These are phyloP conservation scores for Puffinus mauretanicus DNA, from an alignment of 2,113 vertebrate species.

Conservation along the genomic window DNA sequence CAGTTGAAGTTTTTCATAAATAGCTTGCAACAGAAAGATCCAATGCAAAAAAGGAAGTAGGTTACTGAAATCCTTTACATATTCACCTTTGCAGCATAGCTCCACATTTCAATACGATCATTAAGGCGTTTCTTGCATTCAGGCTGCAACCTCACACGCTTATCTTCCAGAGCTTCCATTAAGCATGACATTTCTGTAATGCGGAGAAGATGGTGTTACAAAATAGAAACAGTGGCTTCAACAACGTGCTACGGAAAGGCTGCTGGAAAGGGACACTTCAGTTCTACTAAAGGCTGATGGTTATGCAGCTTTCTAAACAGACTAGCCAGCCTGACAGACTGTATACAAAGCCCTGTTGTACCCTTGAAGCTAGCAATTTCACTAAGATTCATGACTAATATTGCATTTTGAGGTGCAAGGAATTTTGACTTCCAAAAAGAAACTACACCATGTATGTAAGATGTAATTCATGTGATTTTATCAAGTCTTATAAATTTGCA, in stretches of 20 bases:
- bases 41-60: background rate
- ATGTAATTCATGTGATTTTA: background rate
- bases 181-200: conserved; percentile 95
- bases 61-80: background rate
- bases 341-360: background rate
- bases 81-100: conserved; percentile 93
- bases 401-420: background rate
- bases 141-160: conserved; percentile 92
- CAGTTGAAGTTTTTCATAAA: background rate
- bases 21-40: background rate
- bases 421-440: background rate
- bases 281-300: background rate
- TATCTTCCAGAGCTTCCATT: conserved; percentile 95
- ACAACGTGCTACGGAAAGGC: background rate
- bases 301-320: background rate
- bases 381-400: background rate
- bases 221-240: background rate
- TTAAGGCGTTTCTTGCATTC: conserved; percentile 98
- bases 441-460: background rate
- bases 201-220: background rate
- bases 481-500: background rate
- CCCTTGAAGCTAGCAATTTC: background rate
- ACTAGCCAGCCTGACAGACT: background rate
- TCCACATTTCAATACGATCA: conserved; percentile 98
- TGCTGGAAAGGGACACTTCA: background rate